Percentiles rank a stretch among this genome's conserved stretches.
phyloP scores from a whole-genome alignment of 2,113 vertebrate species.

The Numenius arquata region DNA sequence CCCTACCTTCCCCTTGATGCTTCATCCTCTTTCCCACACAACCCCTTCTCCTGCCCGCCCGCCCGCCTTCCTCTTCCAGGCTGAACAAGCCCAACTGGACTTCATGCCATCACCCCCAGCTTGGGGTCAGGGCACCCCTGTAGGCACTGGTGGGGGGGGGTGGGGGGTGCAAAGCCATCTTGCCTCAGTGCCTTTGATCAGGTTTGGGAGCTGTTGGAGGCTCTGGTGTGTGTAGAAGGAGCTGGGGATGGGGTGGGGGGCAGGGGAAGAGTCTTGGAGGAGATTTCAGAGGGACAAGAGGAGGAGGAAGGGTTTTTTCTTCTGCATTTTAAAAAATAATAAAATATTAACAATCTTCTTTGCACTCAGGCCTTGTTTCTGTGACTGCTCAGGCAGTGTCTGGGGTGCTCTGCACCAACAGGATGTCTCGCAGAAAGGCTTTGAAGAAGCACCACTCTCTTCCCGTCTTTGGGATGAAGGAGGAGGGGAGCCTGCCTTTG shows the following conservation, averaged over 20 bases:
- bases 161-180: neutral
- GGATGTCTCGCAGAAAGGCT: neutral
- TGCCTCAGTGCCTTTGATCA: neutral
- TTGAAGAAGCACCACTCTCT: neutral
- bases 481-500: neutral
- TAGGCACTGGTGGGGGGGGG: neutral
- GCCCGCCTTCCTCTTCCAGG: neutral
- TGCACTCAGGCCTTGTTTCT: neutral
- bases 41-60: too few species aligned
- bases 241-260: rapidly evolving
- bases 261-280: neutral
- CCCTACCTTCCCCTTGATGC: neutral
- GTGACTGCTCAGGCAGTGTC: neutral
- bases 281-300: neutral
- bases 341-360: neutral
- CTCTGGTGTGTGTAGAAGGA: neutral
- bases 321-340: neutral
- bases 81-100: neutral
- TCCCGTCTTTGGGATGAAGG: neutral
- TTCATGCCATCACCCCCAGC: neutral
- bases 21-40: neutral
- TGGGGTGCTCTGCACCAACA: neutral
- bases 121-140: neutral
- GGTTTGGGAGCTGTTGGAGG: neutral
- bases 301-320: neutral